Evolutionary conservation across 2,888 invertebrate species (phyloP), one percentile per base, ranked within the genome.

Genomic region (Sinodicranocentrus sp.): DNA sequence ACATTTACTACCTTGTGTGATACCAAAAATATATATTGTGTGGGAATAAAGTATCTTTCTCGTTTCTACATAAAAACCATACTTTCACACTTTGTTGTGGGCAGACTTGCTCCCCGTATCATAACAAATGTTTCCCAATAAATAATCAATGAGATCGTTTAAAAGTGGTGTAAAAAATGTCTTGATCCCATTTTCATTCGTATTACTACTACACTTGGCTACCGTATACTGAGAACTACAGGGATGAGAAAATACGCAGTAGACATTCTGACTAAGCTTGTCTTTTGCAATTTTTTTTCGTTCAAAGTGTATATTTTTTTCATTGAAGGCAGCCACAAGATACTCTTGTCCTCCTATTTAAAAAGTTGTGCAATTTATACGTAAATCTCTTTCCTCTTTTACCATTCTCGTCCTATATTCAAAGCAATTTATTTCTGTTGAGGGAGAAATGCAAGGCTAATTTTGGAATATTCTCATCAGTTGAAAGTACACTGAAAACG

Each of bases 131-230:
- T 59, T 72, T 25, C 15, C 43, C 23, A 72, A 61, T 72, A 72
- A 72, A 72, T 72, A 72, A 72, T 72, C 43, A 59, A 61, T 59
- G 72, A 61, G 61, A n/a, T 59, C 39, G 33, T 72, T 61, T 72
- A 44, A 21, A 25, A 13, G 5, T n/a, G 21, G 33, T 71, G 26
- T n/a, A 39, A 59, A 72, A 61, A 61, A 23, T 26, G 61, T 44
- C 59, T n/a, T 43, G 39, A 21, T 19, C 43, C 61, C 43, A 25
- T 72, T 72, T 68, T 68, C 17, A 17, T 54, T 54, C 54, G 48
- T 54, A 54, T 71, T 71, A 17, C 71, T 71, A 52, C 54, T 39
- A 21, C n/a, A n/a, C n/a, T n/a, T n/a, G n/a, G 33, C 33, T 33
- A 33, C 33, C 33, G 33, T 3, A 33, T 3, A 67, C 33, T 33